These are phyloP conservation scores for Podabrus alpinus DNA, from an alignment of 2,888 invertebrate genomes.

Conservation along the genomic window DNA sequence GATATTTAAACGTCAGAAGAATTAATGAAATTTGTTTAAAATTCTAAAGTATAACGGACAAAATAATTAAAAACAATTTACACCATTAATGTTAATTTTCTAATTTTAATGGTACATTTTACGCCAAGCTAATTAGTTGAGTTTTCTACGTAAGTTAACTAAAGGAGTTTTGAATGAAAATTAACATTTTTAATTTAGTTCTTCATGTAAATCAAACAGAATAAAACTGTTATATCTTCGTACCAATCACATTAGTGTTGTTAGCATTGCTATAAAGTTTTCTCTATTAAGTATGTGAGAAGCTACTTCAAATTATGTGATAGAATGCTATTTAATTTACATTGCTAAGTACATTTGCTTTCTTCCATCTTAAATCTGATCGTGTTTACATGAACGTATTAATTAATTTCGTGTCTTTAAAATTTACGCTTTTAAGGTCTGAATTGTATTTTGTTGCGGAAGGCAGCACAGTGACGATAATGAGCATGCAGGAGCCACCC, in stretches of 20 bases:
- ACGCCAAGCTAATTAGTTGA: neutral
- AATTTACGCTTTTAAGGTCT: neutral
- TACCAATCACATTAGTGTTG: conserved; percentile 31
- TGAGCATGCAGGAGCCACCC: too few relatives aligned
- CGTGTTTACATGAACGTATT: neutral
- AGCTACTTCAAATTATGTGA: conserved; percentile 12
- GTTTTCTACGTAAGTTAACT: neutral
- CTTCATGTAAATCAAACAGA: neutral
- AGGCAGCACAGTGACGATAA: too few relatives aligned
- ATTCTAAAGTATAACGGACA: neutral
- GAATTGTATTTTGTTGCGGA: neutral
- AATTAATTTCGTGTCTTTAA: neutral
- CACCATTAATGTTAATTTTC: neutral
- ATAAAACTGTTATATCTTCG: conserved; percentile 1
- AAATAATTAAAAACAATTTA: neutral
- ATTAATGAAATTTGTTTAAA: neutral
- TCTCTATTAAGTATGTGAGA: conserved; percentile 23
- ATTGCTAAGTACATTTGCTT: neutral
- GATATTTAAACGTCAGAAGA: neutral
- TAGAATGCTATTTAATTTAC: conserved; percentile 2
- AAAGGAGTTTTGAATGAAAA: neutral
- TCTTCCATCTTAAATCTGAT: neutral
- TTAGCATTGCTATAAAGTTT: conserved; percentile 1
- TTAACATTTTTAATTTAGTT: neutral
- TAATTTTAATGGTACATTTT: neutral